Conservation (phyloP, 2,888 invertebrate species). For the Coecobrya sp. region DNA sequence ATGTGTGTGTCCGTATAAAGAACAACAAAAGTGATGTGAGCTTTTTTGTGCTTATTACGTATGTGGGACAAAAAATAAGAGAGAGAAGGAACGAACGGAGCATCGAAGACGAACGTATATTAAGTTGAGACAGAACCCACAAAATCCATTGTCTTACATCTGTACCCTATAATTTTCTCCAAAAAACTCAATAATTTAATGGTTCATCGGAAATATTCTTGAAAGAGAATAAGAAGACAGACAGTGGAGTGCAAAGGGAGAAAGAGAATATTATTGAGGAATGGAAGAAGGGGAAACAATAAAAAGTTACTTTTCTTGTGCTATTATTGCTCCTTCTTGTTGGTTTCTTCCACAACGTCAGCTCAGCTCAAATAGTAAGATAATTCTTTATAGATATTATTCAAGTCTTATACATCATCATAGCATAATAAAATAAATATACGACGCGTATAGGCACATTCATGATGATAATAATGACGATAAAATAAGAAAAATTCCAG, state of each 20-base stretch:
- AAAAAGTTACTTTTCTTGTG: constrained; percentile 49
- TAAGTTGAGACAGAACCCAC: constrained; percentile 85
- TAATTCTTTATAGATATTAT: neutral
- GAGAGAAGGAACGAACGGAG: constrained; percentile 40
- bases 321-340: constrained; percentile 3
- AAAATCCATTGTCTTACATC: constrained; percentile 86
- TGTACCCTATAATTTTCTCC: constrained; percentile 86
- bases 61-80: constrained; percentile 57
- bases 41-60: constrained; percentile 45
- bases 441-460: neutral
- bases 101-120: constrained; percentile 71
- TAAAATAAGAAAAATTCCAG: neutral
- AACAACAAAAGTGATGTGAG: constrained; percentile 38
- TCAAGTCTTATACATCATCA: constrained; percentile 37
- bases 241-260: constrained; percentile 54
- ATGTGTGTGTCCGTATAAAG: neutral
- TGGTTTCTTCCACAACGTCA: neutral
- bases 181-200: constrained; percentile 87
- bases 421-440: neutral
- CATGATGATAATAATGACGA: neutral
- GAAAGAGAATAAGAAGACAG: constrained; percentile 67
- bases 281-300: constrained; percentile 71
- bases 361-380: neutral
- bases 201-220: constrained; percentile 86
- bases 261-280: constrained; percentile 59